Conservation (phyloP, 64 coral and sea anemone species). For the Hydrozoanthus tunicans region DNA sequence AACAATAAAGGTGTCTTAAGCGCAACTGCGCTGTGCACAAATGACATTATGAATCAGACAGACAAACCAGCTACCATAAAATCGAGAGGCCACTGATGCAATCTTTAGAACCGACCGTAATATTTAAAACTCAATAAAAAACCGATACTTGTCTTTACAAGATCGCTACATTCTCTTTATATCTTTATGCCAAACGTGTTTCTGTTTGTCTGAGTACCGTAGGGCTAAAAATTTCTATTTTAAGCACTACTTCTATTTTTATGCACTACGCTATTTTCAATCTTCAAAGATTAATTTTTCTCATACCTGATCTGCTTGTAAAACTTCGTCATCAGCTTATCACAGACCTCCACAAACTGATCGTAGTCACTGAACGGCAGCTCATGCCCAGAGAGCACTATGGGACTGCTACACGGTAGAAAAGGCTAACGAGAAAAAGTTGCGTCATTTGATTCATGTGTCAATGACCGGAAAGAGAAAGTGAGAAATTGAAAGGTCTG, state of each 20-base stretch:
- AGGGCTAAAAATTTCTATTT: not conserved
- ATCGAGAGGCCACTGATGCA: too few species aligned
- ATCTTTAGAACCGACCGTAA: too few species aligned
- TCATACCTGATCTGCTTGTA: conserved; percentile 32
- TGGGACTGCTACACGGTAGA: conserved; percentile 11
- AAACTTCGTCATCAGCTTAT: conserved; percentile 28
- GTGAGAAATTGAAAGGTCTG: not conserved
- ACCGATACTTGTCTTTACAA: too few species aligned
- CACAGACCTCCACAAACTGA: conserved; percentile 29
- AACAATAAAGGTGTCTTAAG: too few species aligned
- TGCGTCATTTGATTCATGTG: not conserved
- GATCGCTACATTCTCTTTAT: too few species aligned
- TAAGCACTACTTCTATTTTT: not conserved
- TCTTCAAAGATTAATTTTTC: not conserved
- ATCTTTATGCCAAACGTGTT: too few species aligned
- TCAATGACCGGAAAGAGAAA: not conserved
- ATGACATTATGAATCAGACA: too few species aligned
- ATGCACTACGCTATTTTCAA: not conserved
- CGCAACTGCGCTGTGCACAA: too few species aligned
- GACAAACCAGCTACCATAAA: too few species aligned
- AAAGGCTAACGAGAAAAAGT: not conserved
- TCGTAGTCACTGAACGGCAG: conserved; percentile 37
- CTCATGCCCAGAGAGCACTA: conserved; percentile 9
- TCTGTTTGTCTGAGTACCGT: too few species aligned
- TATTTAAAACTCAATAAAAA: too few species aligned